phyloP scores from a whole-genome alignment of 2,888 invertebrate species.

The Aleiodes alternator region DNA sequence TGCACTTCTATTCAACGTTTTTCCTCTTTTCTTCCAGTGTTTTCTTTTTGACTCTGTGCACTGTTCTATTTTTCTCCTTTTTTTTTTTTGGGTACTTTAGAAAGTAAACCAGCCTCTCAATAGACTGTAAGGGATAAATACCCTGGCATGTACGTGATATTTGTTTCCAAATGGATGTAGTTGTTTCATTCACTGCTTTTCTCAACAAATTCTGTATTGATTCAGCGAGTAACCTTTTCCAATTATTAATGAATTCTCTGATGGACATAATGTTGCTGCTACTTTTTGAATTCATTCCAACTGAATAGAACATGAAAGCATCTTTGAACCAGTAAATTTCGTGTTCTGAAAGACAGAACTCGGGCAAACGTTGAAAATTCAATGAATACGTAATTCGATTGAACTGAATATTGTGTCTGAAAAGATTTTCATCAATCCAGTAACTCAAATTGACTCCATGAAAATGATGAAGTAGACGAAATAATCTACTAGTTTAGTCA shows the following conservation, averaged over 20 bases:
- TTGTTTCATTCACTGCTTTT: constrained; percentile 36
- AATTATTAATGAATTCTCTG: constrained; percentile 26
- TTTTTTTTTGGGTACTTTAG: constrained; percentile 25
- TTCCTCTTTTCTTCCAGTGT: constrained; percentile 9
- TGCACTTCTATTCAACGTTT: constrained; percentile 28
- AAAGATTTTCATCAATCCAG: too few relatives aligned
- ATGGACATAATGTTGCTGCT: background rate
- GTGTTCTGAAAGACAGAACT: too few relatives aligned
- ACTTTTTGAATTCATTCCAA: background rate
- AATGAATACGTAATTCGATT: too few relatives aligned
- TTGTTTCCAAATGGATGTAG: constrained; percentile 18
- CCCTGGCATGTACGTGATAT: constrained; percentile 11
- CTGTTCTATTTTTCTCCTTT: constrained; percentile 14
- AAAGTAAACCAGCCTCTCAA: constrained; percentile 1
- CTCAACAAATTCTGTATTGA: constrained; percentile 16
- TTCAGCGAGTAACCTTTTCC: constrained; percentile 35
- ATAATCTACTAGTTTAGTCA: background rate
- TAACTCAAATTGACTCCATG: too few relatives aligned
- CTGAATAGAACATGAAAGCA: background rate
- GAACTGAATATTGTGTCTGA: too few relatives aligned
- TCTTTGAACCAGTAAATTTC: too few relatives aligned
- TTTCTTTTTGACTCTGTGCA: background rate
- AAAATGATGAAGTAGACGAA: too few relatives aligned
- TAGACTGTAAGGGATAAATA: constrained; percentile 10
- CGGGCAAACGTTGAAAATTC: too few relatives aligned